Base-by-base conservation (phyloP, 2,797 vertebrate genomes). In the Gymnopithys bicolor region DNA sequence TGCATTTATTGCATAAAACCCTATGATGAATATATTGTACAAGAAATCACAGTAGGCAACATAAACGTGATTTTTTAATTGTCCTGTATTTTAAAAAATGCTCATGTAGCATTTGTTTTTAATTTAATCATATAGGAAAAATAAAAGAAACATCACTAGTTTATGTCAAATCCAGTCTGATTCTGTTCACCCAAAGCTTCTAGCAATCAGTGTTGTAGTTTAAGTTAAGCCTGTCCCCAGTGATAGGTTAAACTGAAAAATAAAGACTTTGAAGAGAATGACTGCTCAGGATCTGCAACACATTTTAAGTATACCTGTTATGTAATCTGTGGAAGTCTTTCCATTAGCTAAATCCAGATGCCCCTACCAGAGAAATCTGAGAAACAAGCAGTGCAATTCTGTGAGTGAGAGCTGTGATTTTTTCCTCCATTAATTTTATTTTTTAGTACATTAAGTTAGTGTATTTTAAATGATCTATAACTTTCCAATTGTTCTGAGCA, bases 401-500 rank as follows among this genome's bases (percentile, higher is more conserved):
- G 25, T 19, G 13, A 84, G 17, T 51, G 28, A 67, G 52, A 95
- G 37, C 28, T 85, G 24, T 5, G 28, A 1, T 17, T 52, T 14
- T 62, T 75, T 52, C 39, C 13, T 89, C 37, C 39, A 64, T 70
- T 69, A 2, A 23, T 68, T 91, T 83, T 81, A 41, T 70, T 90
- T 89, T 92, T 84, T 45, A 81, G 64, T 69, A 19, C 62, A 24
- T 56, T 39, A 88, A 71, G 62, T 68, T 81, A 91, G 59, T 1
- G 0, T 43, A n/a, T 71, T 87, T 89, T 41, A 83, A 75, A 48
- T 1, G 2, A 45, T 89, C 84, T 84, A 21, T 64, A 56, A 73
- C 73, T 94, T 96, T 89, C 87, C 93, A 93, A 93, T 96, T 97
- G 96, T 97, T 96, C 67, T 91, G 70, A 79, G 85, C 95, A 96